Base-by-base conservation (phyloP, 2,797 vertebrate genomes). In the Petrocephalus schoutedeni region DNA sequence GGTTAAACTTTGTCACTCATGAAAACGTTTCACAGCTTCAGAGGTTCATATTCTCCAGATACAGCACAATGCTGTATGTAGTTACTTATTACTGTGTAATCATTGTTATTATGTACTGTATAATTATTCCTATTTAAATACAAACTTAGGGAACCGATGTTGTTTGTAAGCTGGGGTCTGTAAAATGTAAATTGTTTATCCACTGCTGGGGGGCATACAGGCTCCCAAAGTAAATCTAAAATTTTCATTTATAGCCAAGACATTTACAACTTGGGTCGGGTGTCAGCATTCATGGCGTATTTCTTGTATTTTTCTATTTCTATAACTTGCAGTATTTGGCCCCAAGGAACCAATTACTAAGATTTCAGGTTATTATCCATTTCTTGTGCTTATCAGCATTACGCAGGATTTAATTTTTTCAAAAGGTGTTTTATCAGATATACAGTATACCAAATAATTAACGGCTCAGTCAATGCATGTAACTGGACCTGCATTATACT, bases 331-430 rank as follows among this genome's bases (percentile, higher is more conserved):
- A 93, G 90, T 91, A 90, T 89, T 88, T 92, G 88, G 88, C 94
- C 94, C 95, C 92, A 90, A 90, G 94, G 94, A 93, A 89, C 93
- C 92, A 94, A 94, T 95, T 95, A 95, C 90, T 91, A 89, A 89
- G 92, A 93, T 94, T 94, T 93, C 91, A 86, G 88, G 90, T 91
- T 89, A 91, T 94, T 94, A 94, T 94, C 93, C 92, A 67, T 85
- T 88, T 87, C 89, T 84, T 53, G 49, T 54, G 80, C n/a, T 82
- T 82, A 82, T 53, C 9, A 82, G 41, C 77, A 45, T 82, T 82
- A 82, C 2, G n/a, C 77, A 51, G 36, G 49, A 51, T 28, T 82
- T 23, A 82, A 51, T 54, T 83, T 28, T 77, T n/a, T 77, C 36
- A 21, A 8, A 64, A 8, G 61, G n/a, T 23, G 16, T 21, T 23